A percentile compares a stretch with the other conserved stretches of the same genome.
These are phyloP conservation scores for Cryptosula pallasiana DNA, from an alignment of 2,888 invertebrate genomes.

Conservation along the genomic window DNA sequence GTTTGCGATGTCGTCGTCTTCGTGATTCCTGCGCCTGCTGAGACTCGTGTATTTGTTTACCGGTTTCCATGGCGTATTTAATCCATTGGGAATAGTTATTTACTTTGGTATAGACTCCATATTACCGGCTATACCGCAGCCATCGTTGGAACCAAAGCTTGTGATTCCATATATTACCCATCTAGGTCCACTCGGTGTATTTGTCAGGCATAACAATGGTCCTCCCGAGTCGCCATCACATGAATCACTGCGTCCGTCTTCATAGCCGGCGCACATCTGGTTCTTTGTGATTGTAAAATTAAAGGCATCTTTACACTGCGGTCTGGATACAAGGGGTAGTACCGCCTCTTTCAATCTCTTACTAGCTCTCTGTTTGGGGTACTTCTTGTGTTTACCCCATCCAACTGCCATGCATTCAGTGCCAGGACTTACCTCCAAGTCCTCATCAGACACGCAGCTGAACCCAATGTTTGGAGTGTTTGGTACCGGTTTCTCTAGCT, in stretches of 20 bases:
- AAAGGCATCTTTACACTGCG: constrained; percentile 75
- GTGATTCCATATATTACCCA: constrained; percentile 77
- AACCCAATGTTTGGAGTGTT: constrained; percentile 5
- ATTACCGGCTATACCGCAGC: constrained; percentile 84
- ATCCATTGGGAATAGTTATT: constrained; percentile 88
- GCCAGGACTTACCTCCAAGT: constrained; percentile 8
- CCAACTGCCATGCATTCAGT: constrained; percentile 12
- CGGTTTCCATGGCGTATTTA: constrained; percentile 8
- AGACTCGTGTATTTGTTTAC: not conserved
- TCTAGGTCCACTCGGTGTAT: constrained; percentile 46
- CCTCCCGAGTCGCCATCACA: constrained; percentile 84
- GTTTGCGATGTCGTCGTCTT: not conserved
- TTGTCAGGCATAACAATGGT: constrained; percentile 54
- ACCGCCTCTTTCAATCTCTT: constrained; percentile 72
- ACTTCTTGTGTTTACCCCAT: constrained; percentile 21
- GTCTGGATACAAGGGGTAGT: constrained; percentile 76
- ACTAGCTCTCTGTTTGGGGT: not conserved
- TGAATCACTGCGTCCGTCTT: constrained; percentile 73
- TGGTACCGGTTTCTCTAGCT: constrained; percentile 15
- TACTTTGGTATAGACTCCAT: constrained; percentile 85
- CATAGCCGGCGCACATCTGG: constrained; percentile 88
- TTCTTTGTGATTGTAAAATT: constrained; percentile 77
- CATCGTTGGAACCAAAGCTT: constrained; percentile 76
- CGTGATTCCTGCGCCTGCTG: not conserved
- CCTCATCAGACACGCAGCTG: constrained; percentile 10